Percentiles rank a stretch among this genome's conserved stretches.
These are phyloP conservation scores for Crotophaga sulcirostris DNA, from an alignment of 2,113 vertebrate genomes.

Conservation along the genomic window DNA sequence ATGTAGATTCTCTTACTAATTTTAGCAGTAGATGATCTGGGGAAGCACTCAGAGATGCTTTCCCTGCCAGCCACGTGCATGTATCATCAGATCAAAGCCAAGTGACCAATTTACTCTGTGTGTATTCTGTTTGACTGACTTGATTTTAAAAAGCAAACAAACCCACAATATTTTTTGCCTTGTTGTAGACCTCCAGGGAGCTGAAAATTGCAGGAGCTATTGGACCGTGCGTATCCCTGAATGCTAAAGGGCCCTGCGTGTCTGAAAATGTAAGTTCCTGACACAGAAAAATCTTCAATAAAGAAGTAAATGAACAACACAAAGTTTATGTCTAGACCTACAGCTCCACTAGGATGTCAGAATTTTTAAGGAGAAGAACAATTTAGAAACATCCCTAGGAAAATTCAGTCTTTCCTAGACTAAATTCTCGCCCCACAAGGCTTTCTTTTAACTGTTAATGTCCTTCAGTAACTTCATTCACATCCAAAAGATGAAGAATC, in stretches of 20 bases:
- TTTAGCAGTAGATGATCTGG: neutral
- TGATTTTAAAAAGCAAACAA: neutral
- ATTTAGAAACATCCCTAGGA: neutral
- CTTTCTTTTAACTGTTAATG: neutral
- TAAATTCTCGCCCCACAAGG: neutral
- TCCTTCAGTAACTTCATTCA: neutral
- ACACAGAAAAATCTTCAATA: neutral
- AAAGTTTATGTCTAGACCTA: neutral
- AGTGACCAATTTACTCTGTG: neutral
- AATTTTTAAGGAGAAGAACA: neutral
- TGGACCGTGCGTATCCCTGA: conserved; percentile 90
- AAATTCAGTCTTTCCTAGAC: neutral
- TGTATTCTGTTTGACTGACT: neutral
- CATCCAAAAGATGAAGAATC: neutral
- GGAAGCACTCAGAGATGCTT: neutral
- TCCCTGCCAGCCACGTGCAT: neutral
- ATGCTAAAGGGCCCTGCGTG: conserved; percentile 87
- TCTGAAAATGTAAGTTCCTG: conserved; percentile 90
- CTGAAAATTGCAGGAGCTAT: conserved; percentile 93
- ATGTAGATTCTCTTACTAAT: neutral
- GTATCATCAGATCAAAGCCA: neutral
- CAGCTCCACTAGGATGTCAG: neutral
- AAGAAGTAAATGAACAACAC: neutral
- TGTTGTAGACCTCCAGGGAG: conserved; percentile 88
- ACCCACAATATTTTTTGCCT: neutral